phyloP scores from a whole-genome alignment of 2,797 vertebrate species.

The Adrianichthys oophorus region DNA sequence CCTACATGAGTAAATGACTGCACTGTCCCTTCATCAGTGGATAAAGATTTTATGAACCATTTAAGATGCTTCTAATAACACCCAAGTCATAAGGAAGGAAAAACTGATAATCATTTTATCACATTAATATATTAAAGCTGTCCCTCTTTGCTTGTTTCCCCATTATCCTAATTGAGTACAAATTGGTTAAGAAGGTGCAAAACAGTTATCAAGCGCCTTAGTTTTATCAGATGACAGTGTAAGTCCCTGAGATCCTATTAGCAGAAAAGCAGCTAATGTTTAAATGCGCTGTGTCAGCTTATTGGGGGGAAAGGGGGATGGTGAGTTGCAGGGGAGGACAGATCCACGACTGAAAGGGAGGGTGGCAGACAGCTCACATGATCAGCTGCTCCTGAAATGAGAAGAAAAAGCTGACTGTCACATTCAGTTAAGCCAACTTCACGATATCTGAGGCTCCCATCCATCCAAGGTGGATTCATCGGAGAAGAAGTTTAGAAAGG shows the following conservation, averaged over 20 bases:
- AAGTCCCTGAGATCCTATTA: conserved; percentile 88
- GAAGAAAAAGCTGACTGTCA: conserved; percentile 21
- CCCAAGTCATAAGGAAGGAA: conserved; percentile 41
- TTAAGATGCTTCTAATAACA: conserved; percentile 31
- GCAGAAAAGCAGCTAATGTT: conserved; percentile 86
- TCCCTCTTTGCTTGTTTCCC: conserved; percentile 88
- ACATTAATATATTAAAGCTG: conserved; percentile 93
- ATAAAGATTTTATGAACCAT: conserved; percentile 29
- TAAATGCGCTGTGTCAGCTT: conserved; percentile 93
- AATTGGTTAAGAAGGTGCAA: conserved; percentile 91
- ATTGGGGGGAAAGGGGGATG: conserved; percentile 62
- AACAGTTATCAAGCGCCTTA: conserved; percentile 88
- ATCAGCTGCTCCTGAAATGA: conserved; percentile 23
- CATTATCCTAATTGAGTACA: conserved; percentile 94
- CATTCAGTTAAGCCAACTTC: not conserved
- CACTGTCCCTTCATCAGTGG: conserved; percentile 5
- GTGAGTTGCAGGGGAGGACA: conserved; percentile 66
- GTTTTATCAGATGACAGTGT: conserved; percentile 93
- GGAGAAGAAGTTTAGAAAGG: too few relatives aligned
- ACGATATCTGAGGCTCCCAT: not conserved
- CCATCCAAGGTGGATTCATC: too few relatives aligned
- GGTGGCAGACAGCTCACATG: conserved; percentile 41
- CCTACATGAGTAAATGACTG: conserved; percentile 7
- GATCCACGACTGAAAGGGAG: conserved; percentile 59
- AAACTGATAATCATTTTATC: conserved; percentile 88